Percentiles rank a stretch among this genome's conserved stretches.
These are phyloP conservation scores for Aurelia coerulea DNA, from an alignment of 30 jellyfish, hydroid and myxozoan genomes.

Conservation along the genomic window DNA sequence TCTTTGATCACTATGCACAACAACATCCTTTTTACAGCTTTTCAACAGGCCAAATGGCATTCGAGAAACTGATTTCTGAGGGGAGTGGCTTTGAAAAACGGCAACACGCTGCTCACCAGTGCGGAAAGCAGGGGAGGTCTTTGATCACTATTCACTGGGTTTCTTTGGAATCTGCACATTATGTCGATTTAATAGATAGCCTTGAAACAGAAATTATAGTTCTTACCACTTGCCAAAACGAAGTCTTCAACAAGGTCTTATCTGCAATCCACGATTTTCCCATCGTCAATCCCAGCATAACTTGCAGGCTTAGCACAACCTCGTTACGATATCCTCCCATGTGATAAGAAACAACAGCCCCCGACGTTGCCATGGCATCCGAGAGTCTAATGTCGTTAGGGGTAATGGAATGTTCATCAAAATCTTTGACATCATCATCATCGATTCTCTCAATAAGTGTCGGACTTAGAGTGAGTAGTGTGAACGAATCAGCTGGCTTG, in stretches of 20 bases:
- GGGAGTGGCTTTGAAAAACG: too few relatives aligned
- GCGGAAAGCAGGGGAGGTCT: too few relatives aligned
- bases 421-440: constrained; percentile 59
- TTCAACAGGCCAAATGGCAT: too few relatives aligned
- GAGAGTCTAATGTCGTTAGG: constrained; percentile 68
- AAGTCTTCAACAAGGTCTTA: constrained; percentile 20
- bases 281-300: constrained; percentile 78
- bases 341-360: constrained; percentile 70
- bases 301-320: constrained; percentile 59
- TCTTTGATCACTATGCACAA: too few relatives aligned
- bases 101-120: too few relatives aligned
- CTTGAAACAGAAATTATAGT: not conserved
- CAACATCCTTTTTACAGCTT: too few relatives aligned
- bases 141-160: too few relatives aligned
- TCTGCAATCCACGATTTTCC: constrained; percentile 78
- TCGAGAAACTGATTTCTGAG: too few relatives aligned
- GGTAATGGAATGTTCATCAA: constrained; percentile 42
- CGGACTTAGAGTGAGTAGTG: constrained; percentile 65
- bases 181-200: not conserved
- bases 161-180: too few relatives aligned
- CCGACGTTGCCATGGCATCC: constrained; percentile 89
- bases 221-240: constrained; percentile 43
- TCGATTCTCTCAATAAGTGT: constrained; percentile 73
- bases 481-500: constrained; percentile 27
- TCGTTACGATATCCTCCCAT: constrained; percentile 69